phyloP scores from a whole-genome alignment of 2,888 invertebrate genomes.

The Callyntrura guangdongensis region DNA sequence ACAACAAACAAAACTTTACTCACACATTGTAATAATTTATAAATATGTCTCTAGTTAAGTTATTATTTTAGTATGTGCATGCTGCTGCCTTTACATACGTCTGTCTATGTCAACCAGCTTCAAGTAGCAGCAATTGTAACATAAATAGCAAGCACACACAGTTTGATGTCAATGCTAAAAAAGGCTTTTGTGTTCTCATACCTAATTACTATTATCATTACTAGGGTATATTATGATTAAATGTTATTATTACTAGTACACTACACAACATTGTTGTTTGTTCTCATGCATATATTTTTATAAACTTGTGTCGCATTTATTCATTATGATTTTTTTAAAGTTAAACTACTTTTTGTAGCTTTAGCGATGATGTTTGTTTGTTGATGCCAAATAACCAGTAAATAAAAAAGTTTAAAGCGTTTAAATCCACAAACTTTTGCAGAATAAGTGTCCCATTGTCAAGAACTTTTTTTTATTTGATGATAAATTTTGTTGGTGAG shows the following conservation, averaged over 20 bases:
- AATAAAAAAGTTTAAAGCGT: background rate
- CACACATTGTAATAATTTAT: no score
- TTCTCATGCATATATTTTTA: conserved; percentile 28
- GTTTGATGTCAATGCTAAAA: background rate
- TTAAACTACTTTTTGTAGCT: background rate
- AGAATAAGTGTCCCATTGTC: conserved; percentile 16
- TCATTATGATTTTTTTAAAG: conserved; percentile 19
- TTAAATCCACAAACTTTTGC: no score
- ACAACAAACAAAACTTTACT: background rate
- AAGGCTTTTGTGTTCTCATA: conserved; percentile 35
- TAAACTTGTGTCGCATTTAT: background rate
- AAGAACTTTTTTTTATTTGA: background rate
- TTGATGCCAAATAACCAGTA: conserved; percentile 29
- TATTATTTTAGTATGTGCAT: background rate
- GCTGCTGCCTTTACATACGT: no score
- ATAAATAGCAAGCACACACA: background rate
- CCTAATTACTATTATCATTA: no score
- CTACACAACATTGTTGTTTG: background rate
- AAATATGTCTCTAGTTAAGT: no score
- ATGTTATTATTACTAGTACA: conserved; percentile 4
- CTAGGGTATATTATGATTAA: no score
- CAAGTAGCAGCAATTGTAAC: background rate
- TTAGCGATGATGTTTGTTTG: background rate
- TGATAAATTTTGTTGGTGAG: no score
- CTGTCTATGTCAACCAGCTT: background rate